Conservation (phyloP, 2,888 invertebrate species). For the Microctonus hyperodae region DNA sequence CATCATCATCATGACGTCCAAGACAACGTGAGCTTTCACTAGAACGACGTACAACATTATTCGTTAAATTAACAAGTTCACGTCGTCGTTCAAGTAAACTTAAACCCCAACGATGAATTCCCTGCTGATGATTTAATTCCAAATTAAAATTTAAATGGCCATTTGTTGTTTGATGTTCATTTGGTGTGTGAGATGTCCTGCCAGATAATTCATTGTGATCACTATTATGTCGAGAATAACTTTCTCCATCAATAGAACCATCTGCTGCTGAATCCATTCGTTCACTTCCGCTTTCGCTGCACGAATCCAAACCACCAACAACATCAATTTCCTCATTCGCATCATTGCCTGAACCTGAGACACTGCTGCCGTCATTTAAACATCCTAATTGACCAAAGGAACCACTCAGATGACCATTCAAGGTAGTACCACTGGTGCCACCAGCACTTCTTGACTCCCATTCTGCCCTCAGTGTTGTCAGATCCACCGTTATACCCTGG, state of each 20-base stretch:
- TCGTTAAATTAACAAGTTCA: slow-evolving; percentile 55
- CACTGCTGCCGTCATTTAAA: slow-evolving; percentile 60
- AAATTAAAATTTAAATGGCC: slow-evolving; percentile 42
- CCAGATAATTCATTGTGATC: slow-evolving; percentile 58
- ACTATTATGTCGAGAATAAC: slow-evolving; percentile 63
- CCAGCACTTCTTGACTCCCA: slow-evolving; percentile 73
- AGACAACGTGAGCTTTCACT: slow-evolving; percentile 30
- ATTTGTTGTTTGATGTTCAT: slow-evolving; percentile 45
- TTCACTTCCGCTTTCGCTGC: slow-evolving; percentile 72
- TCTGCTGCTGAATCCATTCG: slow-evolving; percentile 64
- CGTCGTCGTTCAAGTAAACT: slow-evolving; percentile 64
- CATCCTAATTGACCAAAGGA: slow-evolving; percentile 54
- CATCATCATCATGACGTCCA: slow-evolving; percentile 52
- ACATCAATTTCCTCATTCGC: slow-evolving; percentile 75
- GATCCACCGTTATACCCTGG: slow-evolving; percentile 83
- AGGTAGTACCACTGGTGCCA: slow-evolving; percentile 64
- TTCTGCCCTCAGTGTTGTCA: slow-evolving; percentile 84
- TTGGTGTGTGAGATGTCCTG: slow-evolving; percentile 29
- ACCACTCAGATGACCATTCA: slow-evolving; percentile 50
- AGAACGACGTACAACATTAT: slow-evolving; percentile 31
- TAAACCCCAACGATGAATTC: slow-evolving; percentile 59
- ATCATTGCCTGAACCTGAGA: slow-evolving; percentile 60
- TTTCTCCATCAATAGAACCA: slow-evolving; percentile 69
- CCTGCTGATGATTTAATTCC: slow-evolving; percentile 57
- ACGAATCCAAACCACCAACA: slow-evolving; percentile 78